Evolutionary conservation across 1,140 invertebrate species (phyloP), one percentile per base, ranked within the genome.

Genomic region (Megalonaias nervosa): DNA sequence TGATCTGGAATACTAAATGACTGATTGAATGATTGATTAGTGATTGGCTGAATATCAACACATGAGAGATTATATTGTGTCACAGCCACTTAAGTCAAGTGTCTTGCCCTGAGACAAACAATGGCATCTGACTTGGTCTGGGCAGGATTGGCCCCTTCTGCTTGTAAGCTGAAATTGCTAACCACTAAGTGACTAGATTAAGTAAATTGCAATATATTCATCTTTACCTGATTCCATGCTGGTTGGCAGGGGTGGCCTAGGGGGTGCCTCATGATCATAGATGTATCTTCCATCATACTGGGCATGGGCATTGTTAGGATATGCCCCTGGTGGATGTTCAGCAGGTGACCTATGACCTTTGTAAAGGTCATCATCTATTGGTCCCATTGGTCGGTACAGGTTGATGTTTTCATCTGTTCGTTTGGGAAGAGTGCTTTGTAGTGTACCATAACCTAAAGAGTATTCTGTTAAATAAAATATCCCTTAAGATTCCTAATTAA

Each of bases 191-290:
- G 38, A 48, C 38, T 48, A 11, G 38, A 48, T 48, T 48, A 48
- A 48, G 38, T 48, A 48, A 48, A 11, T 48, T 48, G 38, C 38
- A 48, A 6, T 48, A 11, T 48, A 48, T 48, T 48, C 38, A 9
- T 19, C 68, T 56, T 74, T 82, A 84, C 83, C 77, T 1, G 79
- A 15, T 31, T 85, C 80, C 64, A 87, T 77, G 13, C 75, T 82
- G 84, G 95, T 92, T 2, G 96, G 96, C 2, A 96, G 95, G 13
- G 96, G 96, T n/a, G 96, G 96, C 80, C 89, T 81, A 38, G 96
- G 95, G 5, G 96, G 95, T 31, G 94, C 94, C 0, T 89, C 90
- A 38, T 91, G 89, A 66, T 87, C 85, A 21, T 84, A 85, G 15
- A 84, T 83, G 59, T 86, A 88, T 71, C 93, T 74, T 92, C 93